Evolutionary conservation across 1,140 invertebrate genomes (phyloP), one percentile per base, ranked within the genome.

Genomic region (Trichogramma pretiosum): DNA sequence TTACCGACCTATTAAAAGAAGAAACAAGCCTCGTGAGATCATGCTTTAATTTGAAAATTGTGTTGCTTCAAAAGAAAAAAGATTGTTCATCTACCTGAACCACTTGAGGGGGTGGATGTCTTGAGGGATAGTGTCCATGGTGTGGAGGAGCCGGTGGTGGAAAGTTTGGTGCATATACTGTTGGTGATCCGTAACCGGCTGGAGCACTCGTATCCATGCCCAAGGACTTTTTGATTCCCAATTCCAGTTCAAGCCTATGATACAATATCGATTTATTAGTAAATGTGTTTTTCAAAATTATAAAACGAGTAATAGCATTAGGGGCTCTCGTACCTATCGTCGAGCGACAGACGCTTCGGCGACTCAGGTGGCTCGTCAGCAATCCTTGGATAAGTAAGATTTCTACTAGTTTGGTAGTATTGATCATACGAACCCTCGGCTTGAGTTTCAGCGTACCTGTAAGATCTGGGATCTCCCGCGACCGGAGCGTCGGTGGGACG

Each of bases 1-100:
- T 80, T 77, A 13, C 77, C 77, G 13, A 78, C 70, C 68, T 76
- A 66, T 0, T n/a, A n/a, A n/a, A n/a, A n/a, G n/a, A n/a, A n/a
- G n/a, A n/a, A n/a, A n/a, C n/a, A n/a, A n/a, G n/a, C n/a, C n/a
- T n/a, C n/a, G n/a, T n/a, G n/a, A n/a, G n/a, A n/a, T n/a, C n/a
- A n/a, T n/a, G n/a, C n/a, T n/a, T n/a, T n/a, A n/a, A n/a, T n/a
- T n/a, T n/a, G n/a, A n/a, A n/a, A n/a, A n/a, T n/a, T n/a, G n/a
- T n/a, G n/a, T n/a, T n/a, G n/a, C n/a, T n/a, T n/a, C n/a, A n/a
- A n/a, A n/a, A n/a, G n/a, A n/a, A n/a, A n/a, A n/a, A n/a, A n/a
- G n/a, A n/a, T n/a, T n/a, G n/a, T n/a, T n/a, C n/a, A n/a, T n/a
- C 1, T 55, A 68, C 69, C 42, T 72, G 69, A 24, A 70, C 53